These are phyloP conservation scores for Ondatra zibethicus DNA, from an alignment of 2,113 vertebrate genomes.

Conservation along the genomic window DNA sequence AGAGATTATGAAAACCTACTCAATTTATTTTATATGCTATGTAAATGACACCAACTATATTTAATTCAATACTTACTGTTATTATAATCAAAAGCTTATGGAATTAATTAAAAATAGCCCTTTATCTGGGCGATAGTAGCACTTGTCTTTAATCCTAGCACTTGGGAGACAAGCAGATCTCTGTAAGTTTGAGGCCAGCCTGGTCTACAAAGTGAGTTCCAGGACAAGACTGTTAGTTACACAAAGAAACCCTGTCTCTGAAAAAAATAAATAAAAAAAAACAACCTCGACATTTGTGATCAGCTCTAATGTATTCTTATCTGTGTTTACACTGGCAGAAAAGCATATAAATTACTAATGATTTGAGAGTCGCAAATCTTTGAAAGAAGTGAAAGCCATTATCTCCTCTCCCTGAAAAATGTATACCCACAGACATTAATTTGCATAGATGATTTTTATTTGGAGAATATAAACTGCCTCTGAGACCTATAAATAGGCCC, in stretches of 20 bases:
- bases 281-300: background rate
- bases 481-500: background rate
- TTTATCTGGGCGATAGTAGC: background rate
- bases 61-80: background rate
- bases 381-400: background rate
- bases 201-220: too few species aligned
- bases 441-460: background rate
- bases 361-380: background rate
- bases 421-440: background rate
- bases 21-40: background rate
- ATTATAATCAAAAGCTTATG: conserved; percentile 7
- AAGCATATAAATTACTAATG: background rate
- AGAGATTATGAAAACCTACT: background rate
- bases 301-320: background rate
- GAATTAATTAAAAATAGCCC: conserved; percentile 28
- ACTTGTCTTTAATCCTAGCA: too few species aligned
- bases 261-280: background rate
- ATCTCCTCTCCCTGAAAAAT: conserved; percentile 14
- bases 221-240: too few species aligned
- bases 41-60: background rate
- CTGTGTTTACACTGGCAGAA: background rate
- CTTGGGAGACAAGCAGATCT: too few species aligned
- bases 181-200: too few species aligned
- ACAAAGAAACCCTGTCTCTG: too few species aligned
- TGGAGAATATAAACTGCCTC: background rate